These are phyloP conservation scores for Isoperla grammatica DNA, from an alignment of 2,888 invertebrate species.

Conservation along the genomic window DNA sequence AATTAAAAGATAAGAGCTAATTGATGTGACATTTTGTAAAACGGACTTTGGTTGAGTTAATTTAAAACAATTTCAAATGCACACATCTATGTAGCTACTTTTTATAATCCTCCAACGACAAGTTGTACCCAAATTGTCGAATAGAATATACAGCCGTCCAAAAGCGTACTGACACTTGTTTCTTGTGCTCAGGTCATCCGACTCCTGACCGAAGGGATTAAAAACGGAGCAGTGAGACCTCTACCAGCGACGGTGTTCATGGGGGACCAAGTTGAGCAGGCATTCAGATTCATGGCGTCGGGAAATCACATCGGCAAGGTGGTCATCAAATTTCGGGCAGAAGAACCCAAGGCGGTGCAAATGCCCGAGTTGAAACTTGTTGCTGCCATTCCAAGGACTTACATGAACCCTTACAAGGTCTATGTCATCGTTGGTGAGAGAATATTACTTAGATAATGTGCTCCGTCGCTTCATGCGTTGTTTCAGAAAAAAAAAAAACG, in stretches of 20 bases:
- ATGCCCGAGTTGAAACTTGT: constrained; percentile 56
- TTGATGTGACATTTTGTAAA: no score
- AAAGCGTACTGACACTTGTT: no score
- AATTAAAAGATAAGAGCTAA: no score
- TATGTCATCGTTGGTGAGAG: constrained; percentile 28
- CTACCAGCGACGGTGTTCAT: constrained; percentile 82
- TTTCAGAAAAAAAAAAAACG: no score
- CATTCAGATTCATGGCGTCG: constrained; percentile 89
- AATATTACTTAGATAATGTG: no score
- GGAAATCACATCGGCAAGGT: constrained; percentile 99
- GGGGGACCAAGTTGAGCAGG: constrained; percentile 84
- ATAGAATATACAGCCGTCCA: no score
- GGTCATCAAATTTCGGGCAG: constrained; percentile 79
- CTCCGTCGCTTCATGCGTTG: no score
- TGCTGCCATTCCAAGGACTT: constrained; percentile 76
- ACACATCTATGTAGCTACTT: no score
- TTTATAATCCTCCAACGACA: no score
- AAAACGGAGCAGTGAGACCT: constrained; percentile 81
- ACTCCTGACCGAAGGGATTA: constrained; percentile 79
- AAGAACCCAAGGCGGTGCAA: constrained; percentile 53
- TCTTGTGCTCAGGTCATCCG: constrained; percentile 53
- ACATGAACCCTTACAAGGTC: constrained; percentile 46
- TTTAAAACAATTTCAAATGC: no score
- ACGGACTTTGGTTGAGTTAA: no score
- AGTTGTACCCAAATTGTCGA: no score